Evolutionary conservation across 2,797 vertebrate genomes (phyloP), one percentile per base, ranked within the genome.

Genomic region (Phoebastria nigripes): DNA sequence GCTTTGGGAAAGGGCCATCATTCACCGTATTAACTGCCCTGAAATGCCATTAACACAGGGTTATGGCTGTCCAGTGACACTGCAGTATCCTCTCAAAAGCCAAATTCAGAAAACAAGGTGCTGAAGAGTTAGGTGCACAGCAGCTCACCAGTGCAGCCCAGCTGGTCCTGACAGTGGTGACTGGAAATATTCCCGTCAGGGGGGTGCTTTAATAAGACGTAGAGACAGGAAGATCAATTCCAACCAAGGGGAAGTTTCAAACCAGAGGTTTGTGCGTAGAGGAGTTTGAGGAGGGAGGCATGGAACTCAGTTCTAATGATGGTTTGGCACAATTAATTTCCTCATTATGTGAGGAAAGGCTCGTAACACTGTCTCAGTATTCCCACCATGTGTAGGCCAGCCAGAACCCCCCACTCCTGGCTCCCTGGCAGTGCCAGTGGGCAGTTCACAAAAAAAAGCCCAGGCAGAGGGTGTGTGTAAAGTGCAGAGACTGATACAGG

Each of bases 1-100:
- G 33, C 31, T 76, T 65, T 77, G 24, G n/a, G 69, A 63, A 81
- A 71, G 31, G 21, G 33, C n/a, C 52, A 28, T 54, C 46, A 26
- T 44, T 58, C 39, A 59, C 35, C 18, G 0, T 11, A 35, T n/a
- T 15, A 8, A 14, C 42, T 54, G 33, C 39, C 29, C 70, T 65
- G 37, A 51, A 65, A 39, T 0, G 8, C 46, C 3, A 1, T 15
- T 67, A 69, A 49, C 54, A 10, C 0, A 0, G 11, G 13, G 8
- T 31, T 51, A 14, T 21, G 46, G 42, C 66, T 82, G 49, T 33
- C 15, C 74, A 65, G 41, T 65, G 85, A 44, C 20, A 56, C 5
- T 1, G 1, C 54, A n/a, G 39, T 35, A 19, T 42, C 51, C 54
- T 58, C 69, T 41, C 4, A 5, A 58, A 82, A 87, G 62, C 26